phyloP scores from a whole-genome alignment of 2,113 vertebrate species.

The Engystomops pustulosus region DNA sequence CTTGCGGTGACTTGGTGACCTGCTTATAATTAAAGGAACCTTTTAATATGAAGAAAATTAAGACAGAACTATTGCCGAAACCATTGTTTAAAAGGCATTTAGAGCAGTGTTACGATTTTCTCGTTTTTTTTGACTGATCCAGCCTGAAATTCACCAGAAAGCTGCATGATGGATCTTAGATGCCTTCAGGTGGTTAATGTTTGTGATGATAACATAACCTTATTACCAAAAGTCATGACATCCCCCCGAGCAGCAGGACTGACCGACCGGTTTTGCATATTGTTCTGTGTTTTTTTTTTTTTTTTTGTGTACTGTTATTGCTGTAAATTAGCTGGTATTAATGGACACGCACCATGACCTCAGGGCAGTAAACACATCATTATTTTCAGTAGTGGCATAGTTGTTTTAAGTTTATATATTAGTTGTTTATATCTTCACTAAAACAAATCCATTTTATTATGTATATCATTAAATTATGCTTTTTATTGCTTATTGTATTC shows the following conservation, averaged over 20 bases:
- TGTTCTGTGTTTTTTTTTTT: background rate
- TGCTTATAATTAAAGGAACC: too few relatives aligned
- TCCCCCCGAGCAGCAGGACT: constrained; percentile 41
- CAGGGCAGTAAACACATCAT: too few relatives aligned
- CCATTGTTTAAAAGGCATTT: too few relatives aligned
- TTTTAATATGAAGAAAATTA: too few relatives aligned
- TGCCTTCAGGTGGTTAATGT: constrained; percentile 86
- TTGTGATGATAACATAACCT: background rate
- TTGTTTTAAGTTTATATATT: background rate
- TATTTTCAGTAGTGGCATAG: background rate
- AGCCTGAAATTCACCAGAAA: constrained; percentile 83
- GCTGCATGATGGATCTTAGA: constrained; percentile 88
- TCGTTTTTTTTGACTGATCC: too few relatives aligned
- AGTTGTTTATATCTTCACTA: background rate
- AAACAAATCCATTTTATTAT: background rate
- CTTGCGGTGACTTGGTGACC: too few relatives aligned
- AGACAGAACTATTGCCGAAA: too few relatives aligned
- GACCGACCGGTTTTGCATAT: constrained; percentile 6
- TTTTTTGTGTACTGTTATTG: background rate
- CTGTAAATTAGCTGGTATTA: background rate
- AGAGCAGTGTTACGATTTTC: too few relatives aligned
- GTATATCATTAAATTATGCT: too few relatives aligned
- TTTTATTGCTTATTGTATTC: background rate
- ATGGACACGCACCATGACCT: background rate
- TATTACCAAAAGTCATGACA: background rate